Evolutionary conservation across 2,113 vertebrate genomes (phyloP).

Genomic region (Bubo scandiacus): DNA sequence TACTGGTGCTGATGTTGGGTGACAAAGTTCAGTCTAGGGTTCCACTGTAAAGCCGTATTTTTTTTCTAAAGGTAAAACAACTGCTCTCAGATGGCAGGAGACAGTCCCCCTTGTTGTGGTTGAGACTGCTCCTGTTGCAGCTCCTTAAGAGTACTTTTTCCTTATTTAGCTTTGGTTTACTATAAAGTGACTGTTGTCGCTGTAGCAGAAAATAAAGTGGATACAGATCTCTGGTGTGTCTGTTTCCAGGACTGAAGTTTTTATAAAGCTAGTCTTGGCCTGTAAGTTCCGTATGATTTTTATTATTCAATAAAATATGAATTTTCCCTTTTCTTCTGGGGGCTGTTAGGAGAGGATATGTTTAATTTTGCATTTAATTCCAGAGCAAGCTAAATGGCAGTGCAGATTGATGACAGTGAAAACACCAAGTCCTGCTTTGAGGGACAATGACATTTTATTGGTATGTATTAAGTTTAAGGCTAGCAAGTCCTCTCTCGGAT

Average conservation of each 20-base stretch:
- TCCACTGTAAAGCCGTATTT: neutral
- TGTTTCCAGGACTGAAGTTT: neutral
- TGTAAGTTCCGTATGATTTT: neutral
- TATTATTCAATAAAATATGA: neutral
- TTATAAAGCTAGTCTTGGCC: neutral
- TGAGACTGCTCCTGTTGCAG: neutral
- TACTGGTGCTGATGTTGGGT: neutral
- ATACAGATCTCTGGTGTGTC: neutral
- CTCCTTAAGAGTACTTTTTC: neutral
- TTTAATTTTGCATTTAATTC: neutral
- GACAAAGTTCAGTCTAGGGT: neutral
- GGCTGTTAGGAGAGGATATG: neutral
- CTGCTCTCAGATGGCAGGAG: neutral
- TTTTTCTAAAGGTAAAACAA: neutral
- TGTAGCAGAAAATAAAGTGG: neutral
- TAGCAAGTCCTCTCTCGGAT: neutral
- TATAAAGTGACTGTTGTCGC: neutral
- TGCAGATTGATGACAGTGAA: neutral
- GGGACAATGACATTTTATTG: neutral
- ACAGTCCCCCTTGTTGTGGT: neutral
- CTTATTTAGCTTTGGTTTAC: neutral
- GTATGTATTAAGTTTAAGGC: neutral
- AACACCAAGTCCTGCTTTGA: neutral
- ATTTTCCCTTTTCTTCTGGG: neutral
- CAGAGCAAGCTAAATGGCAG: neutral